A percentile compares a stretch with the other conserved stretches of the same genome.
These are phyloP conservation scores for Jaculus jaculus DNA, from an alignment of 2,113 vertebrate genomes.

Conservation along the genomic window DNA sequence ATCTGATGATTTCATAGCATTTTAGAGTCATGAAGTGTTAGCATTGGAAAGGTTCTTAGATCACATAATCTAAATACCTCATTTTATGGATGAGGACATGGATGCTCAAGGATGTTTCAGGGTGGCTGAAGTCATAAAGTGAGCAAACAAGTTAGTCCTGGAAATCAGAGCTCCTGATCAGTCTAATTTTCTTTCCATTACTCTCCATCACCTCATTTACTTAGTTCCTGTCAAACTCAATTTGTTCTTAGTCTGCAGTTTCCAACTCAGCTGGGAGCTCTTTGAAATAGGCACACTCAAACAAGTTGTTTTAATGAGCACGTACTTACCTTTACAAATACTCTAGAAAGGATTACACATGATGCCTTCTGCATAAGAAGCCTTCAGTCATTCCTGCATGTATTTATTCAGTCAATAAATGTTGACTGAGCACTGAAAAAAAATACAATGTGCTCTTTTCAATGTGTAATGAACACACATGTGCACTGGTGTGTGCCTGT, in stretches of 20 bases:
- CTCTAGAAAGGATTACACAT: neutral
- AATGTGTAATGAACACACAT: neutral
- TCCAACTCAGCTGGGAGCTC: neutral
- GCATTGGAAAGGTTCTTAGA: conserved; percentile 42
- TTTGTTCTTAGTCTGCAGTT: conserved; percentile 38
- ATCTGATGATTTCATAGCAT: conserved; percentile 61
- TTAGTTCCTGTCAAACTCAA: conserved; percentile 2
- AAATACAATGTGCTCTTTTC: neutral
- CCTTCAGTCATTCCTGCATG: neutral
- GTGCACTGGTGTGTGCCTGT: neutral
- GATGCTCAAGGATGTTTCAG: conserved; percentile 11
- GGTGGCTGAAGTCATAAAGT: conserved; percentile 42
- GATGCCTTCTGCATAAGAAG: neutral
- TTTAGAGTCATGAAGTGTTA: conserved; percentile 68
- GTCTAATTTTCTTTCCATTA: neutral
- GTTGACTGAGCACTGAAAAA: neutral
- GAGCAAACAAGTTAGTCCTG: neutral
- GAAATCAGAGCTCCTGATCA: neutral
- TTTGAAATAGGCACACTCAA: conserved; percentile 34
- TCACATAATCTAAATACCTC: conserved; percentile 44
- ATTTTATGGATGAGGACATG: conserved; percentile 20
- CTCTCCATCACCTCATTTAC: neutral
- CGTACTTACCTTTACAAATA: conserved; percentile 12
- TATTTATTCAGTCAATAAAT: conserved; percentile 6
- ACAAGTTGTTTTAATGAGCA: conserved; percentile 17